Evolutionary conservation across 30 jellyfish, hydroid and myxozoan species (phyloP).

Genomic region (Hydractinia symbiolongicarpus): DNA sequence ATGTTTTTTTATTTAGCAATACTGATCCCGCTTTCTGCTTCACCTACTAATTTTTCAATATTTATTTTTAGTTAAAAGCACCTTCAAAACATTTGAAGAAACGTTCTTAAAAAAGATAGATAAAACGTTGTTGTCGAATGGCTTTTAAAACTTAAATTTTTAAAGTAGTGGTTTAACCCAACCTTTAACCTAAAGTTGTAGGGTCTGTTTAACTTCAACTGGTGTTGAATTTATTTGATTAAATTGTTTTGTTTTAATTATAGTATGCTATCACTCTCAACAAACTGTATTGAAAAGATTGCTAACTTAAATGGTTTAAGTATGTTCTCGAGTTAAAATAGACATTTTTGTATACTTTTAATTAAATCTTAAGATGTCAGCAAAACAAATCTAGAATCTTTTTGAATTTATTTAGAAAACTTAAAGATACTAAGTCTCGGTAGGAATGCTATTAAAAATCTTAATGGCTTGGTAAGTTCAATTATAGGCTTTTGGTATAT

Average conservation of each 20-base stretch:
- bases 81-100: not conserved
- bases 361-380: too few species aligned
- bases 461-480: slow-evolving; percentile 79
- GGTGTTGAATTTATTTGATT: not conserved
- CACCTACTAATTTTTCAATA: not conserved
- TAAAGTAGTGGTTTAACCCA: too few species aligned
- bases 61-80: not conserved
- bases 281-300: slow-evolving; percentile 87
- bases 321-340: slow-evolving; percentile 26
- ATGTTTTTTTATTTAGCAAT: too few species aligned
- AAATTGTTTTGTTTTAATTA: not conserved
- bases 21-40: too few species aligned
- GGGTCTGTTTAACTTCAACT: not conserved
- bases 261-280: slow-evolving; percentile 78
- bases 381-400: not conserved
- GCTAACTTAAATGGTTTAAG: slow-evolving; percentile 91
- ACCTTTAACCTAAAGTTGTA: too few species aligned
- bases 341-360: not conserved
- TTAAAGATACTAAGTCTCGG: slow-evolving; percentile 70
- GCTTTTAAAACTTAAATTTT: too few species aligned
- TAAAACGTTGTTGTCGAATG: not conserved
- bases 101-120: not conserved
- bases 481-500: not conserved
- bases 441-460: slow-evolving; percentile 69
- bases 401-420: slow-evolving; percentile 42